phyloP scores from a whole-genome alignment of 2,888 invertebrate species.

The Xylocampa areola region DNA sequence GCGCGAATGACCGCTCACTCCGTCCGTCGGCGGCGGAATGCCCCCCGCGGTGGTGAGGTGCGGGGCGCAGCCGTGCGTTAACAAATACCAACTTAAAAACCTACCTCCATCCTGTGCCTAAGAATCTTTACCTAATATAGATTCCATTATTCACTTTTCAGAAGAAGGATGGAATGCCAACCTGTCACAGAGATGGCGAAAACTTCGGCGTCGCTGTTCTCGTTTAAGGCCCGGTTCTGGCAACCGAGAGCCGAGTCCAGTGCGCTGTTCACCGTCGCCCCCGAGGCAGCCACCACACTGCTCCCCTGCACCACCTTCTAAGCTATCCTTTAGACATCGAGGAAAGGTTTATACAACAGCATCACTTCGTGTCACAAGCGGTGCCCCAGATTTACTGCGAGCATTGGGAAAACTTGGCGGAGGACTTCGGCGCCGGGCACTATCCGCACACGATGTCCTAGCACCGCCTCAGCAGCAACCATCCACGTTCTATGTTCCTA shows the following conservation, averaged over 20 bases:
- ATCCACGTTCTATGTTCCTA: slow-evolving; percentile 93
- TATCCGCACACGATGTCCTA: slow-evolving; percentile 93
- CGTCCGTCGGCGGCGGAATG: no score
- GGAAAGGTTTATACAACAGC: slow-evolving; percentile 88
- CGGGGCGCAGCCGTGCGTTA: no score
- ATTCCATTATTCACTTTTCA: slow-evolving; percentile 75
- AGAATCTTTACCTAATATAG: background rate
- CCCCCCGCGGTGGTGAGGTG: no score
- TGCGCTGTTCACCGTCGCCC: slow-evolving; percentile 90
- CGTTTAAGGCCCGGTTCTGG: slow-evolving; percentile 91
- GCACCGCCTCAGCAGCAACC: slow-evolving; percentile 88
- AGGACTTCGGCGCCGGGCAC: slow-evolving; percentile 91
- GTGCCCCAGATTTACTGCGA: slow-evolving; percentile 91
- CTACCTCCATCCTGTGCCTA: no score
- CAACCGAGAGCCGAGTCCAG: slow-evolving; percentile 87
- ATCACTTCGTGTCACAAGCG: slow-evolving; percentile 86
- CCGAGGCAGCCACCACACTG: slow-evolving; percentile 86
- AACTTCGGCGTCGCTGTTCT: slow-evolving; percentile 92
- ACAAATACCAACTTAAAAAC: no score
- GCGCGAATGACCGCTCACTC: no score
- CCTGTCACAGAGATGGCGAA: slow-evolving; percentile 93
- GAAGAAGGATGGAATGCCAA: slow-evolving; percentile 94
- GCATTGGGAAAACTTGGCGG: slow-evolving; percentile 93
- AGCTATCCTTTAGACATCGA: slow-evolving; percentile 85
- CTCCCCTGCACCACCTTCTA: slow-evolving; percentile 84